phyloP scores from a whole-genome alignment of 2,113 vertebrate species.

The Notothenia coriiceps region DNA sequence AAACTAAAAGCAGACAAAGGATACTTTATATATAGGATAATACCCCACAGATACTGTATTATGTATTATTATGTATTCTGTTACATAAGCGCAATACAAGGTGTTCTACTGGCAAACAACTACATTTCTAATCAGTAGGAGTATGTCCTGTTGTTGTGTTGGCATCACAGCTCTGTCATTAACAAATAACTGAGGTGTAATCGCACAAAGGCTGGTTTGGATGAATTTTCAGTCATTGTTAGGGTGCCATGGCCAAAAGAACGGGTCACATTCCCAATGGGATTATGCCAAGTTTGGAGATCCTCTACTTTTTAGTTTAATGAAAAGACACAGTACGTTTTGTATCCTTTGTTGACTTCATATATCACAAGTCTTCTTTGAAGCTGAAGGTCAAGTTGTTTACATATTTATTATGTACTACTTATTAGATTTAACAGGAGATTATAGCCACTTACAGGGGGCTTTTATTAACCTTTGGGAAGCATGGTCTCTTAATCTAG shows the following conservation, averaged over 20 bases:
- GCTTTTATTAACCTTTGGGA: constrained; percentile 9
- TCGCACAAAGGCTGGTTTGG: constrained; percentile 33
- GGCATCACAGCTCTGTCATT: constrained; percentile 38
- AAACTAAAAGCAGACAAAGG: not conserved
- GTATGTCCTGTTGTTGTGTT: constrained; percentile 7
- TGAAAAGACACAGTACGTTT: not conserved
- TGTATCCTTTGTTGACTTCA: not conserved
- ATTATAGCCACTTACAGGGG: not conserved
- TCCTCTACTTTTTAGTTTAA: not conserved
- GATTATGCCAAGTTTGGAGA: not conserved
- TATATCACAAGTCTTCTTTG: not conserved
- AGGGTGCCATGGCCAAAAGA: not conserved
- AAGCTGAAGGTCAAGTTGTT: not conserved
- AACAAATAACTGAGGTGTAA: constrained; percentile 23
- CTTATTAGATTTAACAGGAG: not conserved
- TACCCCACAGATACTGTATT: not conserved
- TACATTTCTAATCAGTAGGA: not conserved
- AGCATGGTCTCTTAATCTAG: constrained; percentile 36
- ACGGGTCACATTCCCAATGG: constrained; percentile 10
- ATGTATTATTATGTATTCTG: too few relatives aligned
- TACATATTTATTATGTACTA: not conserved
- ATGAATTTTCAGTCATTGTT: constrained; percentile 18
- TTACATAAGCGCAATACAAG: not conserved
- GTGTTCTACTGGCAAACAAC: not conserved
- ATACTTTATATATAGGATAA: not conserved